Evolutionary conservation across 2,888 invertebrate genomes (phyloP).

Genomic region (Synergus japonicus): DNA sequence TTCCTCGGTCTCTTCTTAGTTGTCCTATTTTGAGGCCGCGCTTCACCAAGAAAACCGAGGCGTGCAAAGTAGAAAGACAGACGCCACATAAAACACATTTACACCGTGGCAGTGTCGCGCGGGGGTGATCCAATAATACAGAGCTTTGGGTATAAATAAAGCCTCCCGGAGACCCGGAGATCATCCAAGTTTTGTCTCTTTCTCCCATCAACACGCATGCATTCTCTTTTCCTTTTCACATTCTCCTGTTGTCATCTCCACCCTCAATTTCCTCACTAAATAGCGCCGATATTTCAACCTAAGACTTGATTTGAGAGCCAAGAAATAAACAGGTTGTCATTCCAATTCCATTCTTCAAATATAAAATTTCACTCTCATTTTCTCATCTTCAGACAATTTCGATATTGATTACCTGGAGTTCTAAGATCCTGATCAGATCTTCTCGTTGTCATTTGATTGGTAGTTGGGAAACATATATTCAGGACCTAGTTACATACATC

Average conservation of each 20-base stretch:
- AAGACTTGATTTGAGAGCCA: neutral
- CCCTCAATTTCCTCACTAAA: slow-evolving; percentile 36
- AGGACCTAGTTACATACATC: neutral
- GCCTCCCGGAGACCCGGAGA: slow-evolving; percentile 69
- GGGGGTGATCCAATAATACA: slow-evolving; percentile 76
- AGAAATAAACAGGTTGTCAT: neutral
- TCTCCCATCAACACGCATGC: slow-evolving; percentile 53
- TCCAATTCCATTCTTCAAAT: neutral
- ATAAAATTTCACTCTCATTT: neutral
- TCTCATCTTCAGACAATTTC: neutral
- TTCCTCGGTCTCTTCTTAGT: slow-evolving; percentile 39
- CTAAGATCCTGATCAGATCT: neutral
- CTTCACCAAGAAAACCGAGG: slow-evolving; percentile 48
- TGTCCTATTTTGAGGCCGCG: slow-evolving; percentile 56
- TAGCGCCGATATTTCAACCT: neutral
- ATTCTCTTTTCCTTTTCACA: slow-evolving; percentile 45
- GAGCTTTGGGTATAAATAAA: slow-evolving; percentile 76
- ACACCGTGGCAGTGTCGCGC: slow-evolving; percentile 65
- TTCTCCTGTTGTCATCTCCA: slow-evolving; percentile 45
- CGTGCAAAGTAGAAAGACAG: slow-evolving; percentile 65
- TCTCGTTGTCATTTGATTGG: neutral
- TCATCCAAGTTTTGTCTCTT: slow-evolving; percentile 59
- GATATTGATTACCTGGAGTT: neutral
- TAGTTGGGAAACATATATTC: neutral
- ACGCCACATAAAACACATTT: slow-evolving; percentile 67